A percentile compares a stretch with the other conserved stretches of the same genome.
These are phyloP conservation scores for Trematomus bernacchii DNA, from an alignment of 2,797 vertebrate species.

Conservation along the genomic window DNA sequence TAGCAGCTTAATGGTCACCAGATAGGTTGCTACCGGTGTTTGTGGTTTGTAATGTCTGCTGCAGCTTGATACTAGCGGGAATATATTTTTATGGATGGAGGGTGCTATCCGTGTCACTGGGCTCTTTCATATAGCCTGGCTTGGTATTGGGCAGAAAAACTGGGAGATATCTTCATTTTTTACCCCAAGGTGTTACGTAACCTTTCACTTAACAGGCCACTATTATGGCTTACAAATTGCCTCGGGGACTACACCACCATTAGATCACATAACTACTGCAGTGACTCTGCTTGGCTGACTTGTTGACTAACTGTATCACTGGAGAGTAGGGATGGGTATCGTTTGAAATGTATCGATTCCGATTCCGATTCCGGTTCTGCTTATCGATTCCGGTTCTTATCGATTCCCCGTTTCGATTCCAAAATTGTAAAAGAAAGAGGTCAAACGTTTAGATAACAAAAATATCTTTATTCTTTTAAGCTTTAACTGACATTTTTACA, in stretches of 20 bases:
- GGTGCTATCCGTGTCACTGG: background rate
- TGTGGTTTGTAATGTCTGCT: background rate
- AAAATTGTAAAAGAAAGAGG: too few species aligned
- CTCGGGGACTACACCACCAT: conserved; percentile 1
- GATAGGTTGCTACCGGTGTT: too few species aligned
- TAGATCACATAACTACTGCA: conserved; percentile 10
- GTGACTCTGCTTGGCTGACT: conserved; percentile 7
- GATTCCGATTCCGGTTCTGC: too few species aligned
- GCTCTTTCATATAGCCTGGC: background rate
- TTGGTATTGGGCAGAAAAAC: background rate
- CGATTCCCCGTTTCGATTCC: too few species aligned
- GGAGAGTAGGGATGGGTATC: too few species aligned
- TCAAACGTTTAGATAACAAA: too few species aligned
- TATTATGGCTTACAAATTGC: conserved; percentile 7
- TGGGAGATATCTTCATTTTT: background rate
- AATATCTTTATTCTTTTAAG: too few species aligned
- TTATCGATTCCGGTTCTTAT: too few species aligned
- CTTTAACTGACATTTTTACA: too few species aligned
- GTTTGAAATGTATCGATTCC: too few species aligned
- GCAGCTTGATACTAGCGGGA: background rate
- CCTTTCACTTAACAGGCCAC: conserved; percentile 6
- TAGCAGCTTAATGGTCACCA: background rate
- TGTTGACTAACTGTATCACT: conserved; percentile 2
- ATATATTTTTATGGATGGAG: too few species aligned
- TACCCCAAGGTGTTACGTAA: conserved; percentile 1